Percentiles rank a stretch among this genome's conserved stretches.
Conservation (phyloP, 1,140 invertebrate species). For the Pseudomyrmex pallidus region DNA sequence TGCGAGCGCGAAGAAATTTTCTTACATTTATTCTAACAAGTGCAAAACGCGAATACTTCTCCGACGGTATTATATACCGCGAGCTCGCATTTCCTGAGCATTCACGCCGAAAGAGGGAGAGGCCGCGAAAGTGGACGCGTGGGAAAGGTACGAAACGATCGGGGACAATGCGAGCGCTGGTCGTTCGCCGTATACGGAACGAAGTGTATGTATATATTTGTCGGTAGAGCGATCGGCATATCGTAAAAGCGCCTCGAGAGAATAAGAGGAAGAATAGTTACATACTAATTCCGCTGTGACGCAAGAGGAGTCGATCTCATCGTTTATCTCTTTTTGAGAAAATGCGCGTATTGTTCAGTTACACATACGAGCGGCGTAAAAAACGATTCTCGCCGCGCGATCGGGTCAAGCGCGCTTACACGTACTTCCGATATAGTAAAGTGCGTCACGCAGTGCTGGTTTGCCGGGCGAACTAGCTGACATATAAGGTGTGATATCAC, state of each 20-base stretch:
- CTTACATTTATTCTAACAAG: not conserved
- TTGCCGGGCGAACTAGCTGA: not conserved
- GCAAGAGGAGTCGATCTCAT: not conserved
- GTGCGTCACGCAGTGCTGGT: slow-evolving; percentile 6
- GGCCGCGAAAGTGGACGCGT: slow-evolving; percentile 64
- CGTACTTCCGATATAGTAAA: slow-evolving; percentile 20
- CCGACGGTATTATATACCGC: not conserved
- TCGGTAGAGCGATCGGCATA: slow-evolving; percentile 3
- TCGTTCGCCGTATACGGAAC: slow-evolving; percentile 66
- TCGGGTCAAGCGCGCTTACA: not conserved
- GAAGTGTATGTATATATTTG: slow-evolving; percentile 65
- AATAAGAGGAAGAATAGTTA: slow-evolving; percentile 40
- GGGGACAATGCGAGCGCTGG: slow-evolving; percentile 58
- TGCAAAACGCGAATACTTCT: not conserved
- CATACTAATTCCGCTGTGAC: slow-evolving; percentile 32
- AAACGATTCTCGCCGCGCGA: not conserved
- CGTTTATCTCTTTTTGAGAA: not conserved
- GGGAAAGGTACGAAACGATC: slow-evolving; percentile 69
- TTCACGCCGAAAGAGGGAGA: slow-evolving; percentile 50
- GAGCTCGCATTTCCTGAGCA: not conserved
- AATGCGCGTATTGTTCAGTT: not conserved
- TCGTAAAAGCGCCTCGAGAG: slow-evolving; percentile 31
- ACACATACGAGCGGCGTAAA: not conserved
- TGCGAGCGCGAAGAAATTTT: not conserved
- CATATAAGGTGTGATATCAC: not conserved